A percentile compares a stretch with the other conserved stretches of the same genome.
Conservation (phyloP, 2,797 vertebrate genomes). For the Otolemur crassicaudatus region DNA sequence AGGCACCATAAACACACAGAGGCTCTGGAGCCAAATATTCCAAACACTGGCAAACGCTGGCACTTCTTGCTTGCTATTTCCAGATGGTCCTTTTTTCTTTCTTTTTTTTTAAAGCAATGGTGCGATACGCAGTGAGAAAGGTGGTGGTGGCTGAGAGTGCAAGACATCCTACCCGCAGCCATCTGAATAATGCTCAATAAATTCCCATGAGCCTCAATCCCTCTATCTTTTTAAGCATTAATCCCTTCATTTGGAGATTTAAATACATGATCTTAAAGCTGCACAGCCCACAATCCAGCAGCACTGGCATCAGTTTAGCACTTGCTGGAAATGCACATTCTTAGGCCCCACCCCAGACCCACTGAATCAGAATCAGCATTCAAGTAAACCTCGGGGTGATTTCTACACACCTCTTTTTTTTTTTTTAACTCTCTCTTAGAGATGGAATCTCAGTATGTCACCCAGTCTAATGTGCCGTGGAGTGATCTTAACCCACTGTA, state of each 20-base stretch:
- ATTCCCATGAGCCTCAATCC: neutral
- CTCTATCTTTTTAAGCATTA: neutral
- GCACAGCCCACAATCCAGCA: neutral
- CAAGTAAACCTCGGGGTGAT: neutral
- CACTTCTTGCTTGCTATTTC: neutral
- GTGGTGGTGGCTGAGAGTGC: neutral
- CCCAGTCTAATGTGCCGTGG: neutral
- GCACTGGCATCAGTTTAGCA: neutral
- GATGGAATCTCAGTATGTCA: neutral
- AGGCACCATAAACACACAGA: constrained; percentile 30
- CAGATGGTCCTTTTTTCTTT: neutral
- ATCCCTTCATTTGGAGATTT: neutral
- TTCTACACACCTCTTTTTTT: neutral
- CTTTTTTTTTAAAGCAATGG: neutral
- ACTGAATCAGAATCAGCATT: neutral
- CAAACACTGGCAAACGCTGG: constrained; percentile 41
- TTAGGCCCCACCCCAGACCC: neutral
- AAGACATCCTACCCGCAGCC: neutral
- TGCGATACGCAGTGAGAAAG: neutral
- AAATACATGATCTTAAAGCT: neutral
- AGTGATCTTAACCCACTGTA: neutral
- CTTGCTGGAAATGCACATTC: neutral
- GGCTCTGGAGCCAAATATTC: constrained; percentile 25
- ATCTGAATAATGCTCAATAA: neutral
- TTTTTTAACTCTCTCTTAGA: neutral